These are phyloP conservation scores for Aphis craccivora DNA, from an alignment of 1,140 invertebrate genomes.

Conservation along the genomic window DNA sequence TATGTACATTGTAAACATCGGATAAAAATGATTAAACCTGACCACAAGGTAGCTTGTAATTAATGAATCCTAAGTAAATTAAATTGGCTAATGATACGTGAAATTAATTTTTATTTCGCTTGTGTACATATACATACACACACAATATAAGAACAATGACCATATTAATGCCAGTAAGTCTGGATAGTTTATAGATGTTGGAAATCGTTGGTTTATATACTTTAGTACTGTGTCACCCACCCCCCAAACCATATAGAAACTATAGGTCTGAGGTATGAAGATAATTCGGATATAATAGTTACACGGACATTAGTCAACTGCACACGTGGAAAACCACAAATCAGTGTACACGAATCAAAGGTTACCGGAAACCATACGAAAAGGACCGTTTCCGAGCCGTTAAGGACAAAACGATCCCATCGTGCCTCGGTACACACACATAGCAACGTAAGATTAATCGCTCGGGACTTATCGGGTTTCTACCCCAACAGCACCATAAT, in stretches of 20 bases:
- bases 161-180: background rate
- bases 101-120: constrained; percentile 21
- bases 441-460: constrained; percentile 26
- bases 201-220: background rate
- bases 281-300: constrained; percentile 42
- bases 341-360: constrained; percentile 41
- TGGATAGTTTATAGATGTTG: background rate
- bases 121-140: background rate
- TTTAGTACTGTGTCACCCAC: background rate
- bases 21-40: background rate
- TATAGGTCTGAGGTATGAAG: background rate
- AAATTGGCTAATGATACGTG: constrained; percentile 28
- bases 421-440: constrained; percentile 29
- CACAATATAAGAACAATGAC: background rate
- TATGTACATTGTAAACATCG: background rate
- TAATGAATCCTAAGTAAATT: constrained; percentile 32
- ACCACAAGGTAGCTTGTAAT: background rate
- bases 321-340: constrained; percentile 48
- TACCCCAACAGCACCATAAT: constrained; percentile 21
- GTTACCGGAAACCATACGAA: constrained; percentile 26
- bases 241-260: background rate
- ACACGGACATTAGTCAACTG: constrained; percentile 49
- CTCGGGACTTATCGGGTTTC: constrained; percentile 48
- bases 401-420: constrained; percentile 50
- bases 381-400: constrained; percentile 43